phyloP scores from a whole-genome alignment of 2,113 vertebrate genomes.

The Mugil cephalus region DNA sequence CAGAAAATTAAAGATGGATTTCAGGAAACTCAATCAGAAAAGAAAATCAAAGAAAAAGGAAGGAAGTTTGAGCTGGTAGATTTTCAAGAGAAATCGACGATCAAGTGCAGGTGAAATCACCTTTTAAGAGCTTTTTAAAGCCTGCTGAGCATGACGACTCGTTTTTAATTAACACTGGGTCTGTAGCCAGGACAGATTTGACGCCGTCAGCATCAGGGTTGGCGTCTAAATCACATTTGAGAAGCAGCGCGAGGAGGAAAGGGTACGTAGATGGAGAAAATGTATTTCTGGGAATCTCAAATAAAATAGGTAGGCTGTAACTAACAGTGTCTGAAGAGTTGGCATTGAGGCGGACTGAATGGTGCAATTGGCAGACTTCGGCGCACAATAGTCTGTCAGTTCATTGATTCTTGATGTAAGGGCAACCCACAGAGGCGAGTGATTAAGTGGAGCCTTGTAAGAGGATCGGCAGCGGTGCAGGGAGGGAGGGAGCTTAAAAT shows the following conservation, averaged over 20 bases:
- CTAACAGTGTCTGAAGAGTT: neutral
- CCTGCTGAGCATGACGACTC: slow-evolving; percentile 29
- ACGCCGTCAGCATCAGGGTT: slow-evolving; percentile 27
- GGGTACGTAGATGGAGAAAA: slow-evolving; percentile 4
- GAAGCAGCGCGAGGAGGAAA: neutral
- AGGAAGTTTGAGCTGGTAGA: slow-evolving; percentile 12
- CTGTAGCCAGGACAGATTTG: slow-evolving; percentile 34
- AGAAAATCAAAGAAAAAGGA: fast-evolving
- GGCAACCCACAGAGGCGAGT: slow-evolving; percentile 5
- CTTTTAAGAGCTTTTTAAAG: slow-evolving; percentile 38
- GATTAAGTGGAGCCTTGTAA: slow-evolving; percentile 2
- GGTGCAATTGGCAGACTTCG: neutral
- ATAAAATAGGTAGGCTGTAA: neutral
- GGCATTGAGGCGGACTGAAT: slow-evolving; percentile 11
- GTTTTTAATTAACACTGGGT: slow-evolving; percentile 63
- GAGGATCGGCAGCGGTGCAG: neutral
- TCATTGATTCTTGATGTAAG: slow-evolving; percentile 9
- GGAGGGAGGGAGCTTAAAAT: neutral
- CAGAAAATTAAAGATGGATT: neutral
- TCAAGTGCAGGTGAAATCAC: slow-evolving; percentile 32
- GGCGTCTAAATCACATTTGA: slow-evolving; percentile 36
- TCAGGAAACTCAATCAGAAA: neutral
- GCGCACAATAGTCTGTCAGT: slow-evolving; percentile 12
- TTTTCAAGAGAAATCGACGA: slow-evolving; percentile 20
- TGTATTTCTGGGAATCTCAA: slow-evolving; percentile 15